A percentile compares a stretch with the other conserved stretches of the same genome.
Conservation (phyloP, 1,140 invertebrate species). For the Magallana gigas region DNA sequence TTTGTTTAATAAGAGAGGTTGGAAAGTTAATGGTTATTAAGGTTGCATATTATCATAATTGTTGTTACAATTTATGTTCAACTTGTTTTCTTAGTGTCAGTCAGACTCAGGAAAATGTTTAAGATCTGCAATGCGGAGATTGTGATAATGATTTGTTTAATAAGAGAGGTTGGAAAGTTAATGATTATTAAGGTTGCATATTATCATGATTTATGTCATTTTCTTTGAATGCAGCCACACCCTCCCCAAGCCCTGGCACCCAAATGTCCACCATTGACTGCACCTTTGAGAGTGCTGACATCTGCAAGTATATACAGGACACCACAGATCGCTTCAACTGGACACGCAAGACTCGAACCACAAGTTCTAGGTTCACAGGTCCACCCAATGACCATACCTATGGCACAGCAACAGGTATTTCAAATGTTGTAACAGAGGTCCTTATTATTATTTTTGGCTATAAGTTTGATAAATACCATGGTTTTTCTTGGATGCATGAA, state of each 20-base stretch:
- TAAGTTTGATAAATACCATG: too few relatives aligned
- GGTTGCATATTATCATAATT: neutral
- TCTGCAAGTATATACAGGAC: constrained; percentile 88
- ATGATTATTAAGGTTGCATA: neutral
- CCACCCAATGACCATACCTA: constrained; percentile 74
- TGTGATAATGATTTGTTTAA: too few relatives aligned
- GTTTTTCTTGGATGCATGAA: too few relatives aligned
- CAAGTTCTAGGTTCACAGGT: constrained; percentile 63
- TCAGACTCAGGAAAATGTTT: neutral
- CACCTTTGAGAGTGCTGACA: constrained; percentile 82
- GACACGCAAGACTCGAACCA: constrained; percentile 63
- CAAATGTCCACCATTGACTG: constrained; percentile 52
- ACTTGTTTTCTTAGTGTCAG: neutral
- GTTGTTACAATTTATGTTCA: neutral
- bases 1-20: neutral
- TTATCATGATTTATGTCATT: neutral
- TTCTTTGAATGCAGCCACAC: constrained; percentile 11
- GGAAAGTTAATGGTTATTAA: neutral
- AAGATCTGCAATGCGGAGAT: too few relatives aligned
- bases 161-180: neutral
- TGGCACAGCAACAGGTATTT: constrained; percentile 65
- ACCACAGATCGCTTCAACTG: constrained; percentile 78
- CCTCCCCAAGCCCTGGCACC: constrained; percentile 14
- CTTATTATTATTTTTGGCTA: too few relatives aligned
- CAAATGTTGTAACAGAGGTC: too few relatives aligned